A percentile compares a stretch with the other conserved stretches of the same genome.
Conservation (phyloP, 2,797 vertebrate genomes). For the Ambastaia sidthimunki region DNA sequence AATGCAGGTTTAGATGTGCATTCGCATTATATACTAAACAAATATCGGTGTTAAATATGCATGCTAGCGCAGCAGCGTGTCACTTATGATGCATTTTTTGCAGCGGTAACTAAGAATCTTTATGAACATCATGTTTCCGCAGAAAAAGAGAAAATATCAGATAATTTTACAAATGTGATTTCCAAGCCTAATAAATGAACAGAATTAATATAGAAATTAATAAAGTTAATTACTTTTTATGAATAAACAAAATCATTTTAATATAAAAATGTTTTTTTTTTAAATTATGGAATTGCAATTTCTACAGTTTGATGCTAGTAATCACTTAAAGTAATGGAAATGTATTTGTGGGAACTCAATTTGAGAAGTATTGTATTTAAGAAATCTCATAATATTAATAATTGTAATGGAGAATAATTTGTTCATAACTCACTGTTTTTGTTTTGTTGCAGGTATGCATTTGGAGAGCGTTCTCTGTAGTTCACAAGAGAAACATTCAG, state of each 20-base stretch:
- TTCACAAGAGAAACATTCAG: background rate
- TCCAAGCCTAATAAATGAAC: background rate
- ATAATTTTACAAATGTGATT: background rate
- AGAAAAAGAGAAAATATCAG: background rate
- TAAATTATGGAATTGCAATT: too few relatives aligned
- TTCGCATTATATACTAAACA: background rate
- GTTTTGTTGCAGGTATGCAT: constrained; percentile 27
- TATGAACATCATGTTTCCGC: background rate
- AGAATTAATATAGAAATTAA: background rate
- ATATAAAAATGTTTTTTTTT: too few relatives aligned
- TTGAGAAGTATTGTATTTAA: too few relatives aligned
- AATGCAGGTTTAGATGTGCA: background rate
- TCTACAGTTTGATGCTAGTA: too few relatives aligned
- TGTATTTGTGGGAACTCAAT: too few relatives aligned
- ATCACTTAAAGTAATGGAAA: too few relatives aligned
- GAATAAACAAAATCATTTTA: too few relatives aligned
- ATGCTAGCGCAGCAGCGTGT: background rate
- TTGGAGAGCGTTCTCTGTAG: constrained; percentile 5
- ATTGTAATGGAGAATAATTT: background rate
- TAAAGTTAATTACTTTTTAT: too few relatives aligned
- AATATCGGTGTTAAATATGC: background rate
- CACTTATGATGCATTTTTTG: background rate
- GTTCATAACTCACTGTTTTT: background rate
- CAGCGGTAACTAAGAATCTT: background rate
- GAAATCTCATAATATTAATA: too few relatives aligned